A percentile compares a stretch with the other conserved stretches of the same genome.
These are phyloP conservation scores for Cryptotermes secundus DNA, from an alignment of 1,140 invertebrate genomes.

Conservation along the genomic window DNA sequence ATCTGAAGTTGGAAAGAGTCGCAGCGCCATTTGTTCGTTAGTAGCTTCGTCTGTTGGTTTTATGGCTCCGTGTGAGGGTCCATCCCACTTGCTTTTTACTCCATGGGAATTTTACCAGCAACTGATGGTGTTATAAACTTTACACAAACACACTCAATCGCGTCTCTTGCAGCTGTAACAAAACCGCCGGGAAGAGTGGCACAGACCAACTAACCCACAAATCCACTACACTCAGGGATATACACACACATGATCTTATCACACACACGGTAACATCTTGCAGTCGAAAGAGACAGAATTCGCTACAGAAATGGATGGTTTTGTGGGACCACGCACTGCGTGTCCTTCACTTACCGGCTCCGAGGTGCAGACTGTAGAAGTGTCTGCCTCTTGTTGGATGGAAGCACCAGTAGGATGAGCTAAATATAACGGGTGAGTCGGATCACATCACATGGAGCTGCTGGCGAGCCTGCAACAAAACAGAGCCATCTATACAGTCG, in stretches of 20 bases:
- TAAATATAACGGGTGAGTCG: background rate
- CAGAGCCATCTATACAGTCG: background rate
- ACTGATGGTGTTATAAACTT: background rate
- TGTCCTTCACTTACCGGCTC: conserved; percentile 4
- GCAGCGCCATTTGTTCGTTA: background rate
- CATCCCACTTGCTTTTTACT: background rate
- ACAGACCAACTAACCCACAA: too few species aligned
- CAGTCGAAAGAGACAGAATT: background rate
- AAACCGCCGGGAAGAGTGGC: background rate
- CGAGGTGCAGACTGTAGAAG: background rate
- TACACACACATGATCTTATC: background rate
- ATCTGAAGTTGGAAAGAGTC: background rate
- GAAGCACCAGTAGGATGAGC: background rate
- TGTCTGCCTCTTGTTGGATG: background rate
- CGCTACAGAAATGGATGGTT: background rate
- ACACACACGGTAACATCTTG: background rate
- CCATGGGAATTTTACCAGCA: conserved; percentile 2
- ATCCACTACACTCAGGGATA: background rate
- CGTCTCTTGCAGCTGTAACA: background rate
- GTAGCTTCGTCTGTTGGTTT: background rate
- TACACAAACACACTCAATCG: background rate
- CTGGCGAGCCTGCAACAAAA: conserved; percentile 1
- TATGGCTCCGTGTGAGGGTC: background rate
- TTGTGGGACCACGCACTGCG: background rate
- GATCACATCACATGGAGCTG: background rate